These are phyloP conservation scores for Drosophila merina DNA, from an alignment of 2,888 invertebrate species.

Conservation along the genomic window DNA sequence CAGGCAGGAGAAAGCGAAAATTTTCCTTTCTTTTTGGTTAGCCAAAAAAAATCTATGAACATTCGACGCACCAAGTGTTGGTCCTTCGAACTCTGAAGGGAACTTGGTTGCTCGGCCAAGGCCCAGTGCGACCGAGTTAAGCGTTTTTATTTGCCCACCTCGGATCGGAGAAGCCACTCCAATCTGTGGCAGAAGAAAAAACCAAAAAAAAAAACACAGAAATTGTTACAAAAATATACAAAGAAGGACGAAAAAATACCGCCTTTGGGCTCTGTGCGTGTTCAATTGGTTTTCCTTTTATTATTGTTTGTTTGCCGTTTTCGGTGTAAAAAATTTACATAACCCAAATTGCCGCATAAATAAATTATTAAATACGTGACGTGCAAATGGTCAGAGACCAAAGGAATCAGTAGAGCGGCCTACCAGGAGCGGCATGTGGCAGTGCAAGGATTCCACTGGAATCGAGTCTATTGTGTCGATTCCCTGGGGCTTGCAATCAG, in stretches of 20 bases:
- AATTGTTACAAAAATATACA: too few species aligned
- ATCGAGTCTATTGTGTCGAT: conserved; percentile 20
- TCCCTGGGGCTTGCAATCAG: conserved; percentile 42
- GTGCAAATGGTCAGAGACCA: conserved; percentile 31
- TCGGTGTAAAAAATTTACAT: conserved; percentile 73
- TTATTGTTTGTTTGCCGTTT: conserved; percentile 23
- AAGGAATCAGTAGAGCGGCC: background rate
- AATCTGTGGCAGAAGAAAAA: background rate
- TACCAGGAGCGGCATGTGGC: background rate
- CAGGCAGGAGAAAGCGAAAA: conserved; percentile 24
- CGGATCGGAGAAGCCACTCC: background rate
- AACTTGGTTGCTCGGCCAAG: conserved; percentile 16
- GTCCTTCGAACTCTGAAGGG: background rate
- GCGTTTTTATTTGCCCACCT: conserved; percentile 19
- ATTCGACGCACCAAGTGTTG: conserved; percentile 29
- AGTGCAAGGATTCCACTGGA: conserved; percentile 26
- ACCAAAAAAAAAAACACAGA: background rate
- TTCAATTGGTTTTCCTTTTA: conserved; percentile 66
- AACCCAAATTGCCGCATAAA: conserved; percentile 79
- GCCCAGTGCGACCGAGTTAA: conserved; percentile 15
- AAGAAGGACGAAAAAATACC: background rate
- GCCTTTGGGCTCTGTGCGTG: conserved; percentile 50
- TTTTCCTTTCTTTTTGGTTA: conserved; percentile 15
- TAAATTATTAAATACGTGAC: conserved; percentile 78
- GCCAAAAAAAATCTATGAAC: conserved; percentile 40